phyloP scores from a whole-genome alignment of 2,888 invertebrate genomes.

The Margaritifera margaritifera region DNA sequence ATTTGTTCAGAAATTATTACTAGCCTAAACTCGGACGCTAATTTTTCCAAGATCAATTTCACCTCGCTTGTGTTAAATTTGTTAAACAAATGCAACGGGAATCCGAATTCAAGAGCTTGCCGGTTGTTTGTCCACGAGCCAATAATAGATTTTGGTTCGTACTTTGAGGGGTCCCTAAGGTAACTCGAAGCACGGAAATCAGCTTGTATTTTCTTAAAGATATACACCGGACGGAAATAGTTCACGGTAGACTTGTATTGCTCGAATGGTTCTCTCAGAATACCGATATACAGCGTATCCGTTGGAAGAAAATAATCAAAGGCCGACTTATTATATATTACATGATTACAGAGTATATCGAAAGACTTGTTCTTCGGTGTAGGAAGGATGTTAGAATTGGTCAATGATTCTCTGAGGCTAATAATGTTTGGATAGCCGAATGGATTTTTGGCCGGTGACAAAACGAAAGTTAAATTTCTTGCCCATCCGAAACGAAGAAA shows the following conservation, averaged over 20 bases:
- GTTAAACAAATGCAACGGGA: constrained; percentile 25
- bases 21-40: constrained; percentile 32
- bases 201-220: constrained; percentile 25
- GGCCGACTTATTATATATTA: constrained; percentile 31
- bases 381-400: constrained; percentile 20
- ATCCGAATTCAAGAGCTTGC: constrained; percentile 39
- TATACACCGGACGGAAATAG: constrained; percentile 26
- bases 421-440: constrained; percentile 40
- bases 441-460: constrained; percentile 29
- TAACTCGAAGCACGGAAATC: constrained; percentile 20
- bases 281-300: constrained; percentile 40
- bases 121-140: constrained; percentile 37
- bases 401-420: constrained; percentile 26
- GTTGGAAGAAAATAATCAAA: constrained; percentile 34
- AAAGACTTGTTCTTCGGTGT: constrained; percentile 20
- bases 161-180: constrained; percentile 30
- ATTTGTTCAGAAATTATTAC: constrained; percentile 40
- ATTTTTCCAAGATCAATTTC: constrained; percentile 19
- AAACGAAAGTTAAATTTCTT: constrained; percentile 34
- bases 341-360: constrained; percentile 44
- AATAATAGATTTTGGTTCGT: constrained; percentile 26
- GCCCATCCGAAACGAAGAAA: constrained; percentile 34
- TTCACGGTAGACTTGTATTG: constrained; percentile 37
- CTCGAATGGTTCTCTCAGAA: constrained; percentile 42
- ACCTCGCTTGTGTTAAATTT: constrained; percentile 15